Base-by-base conservation (phyloP, 2,888 invertebrate genomes). In the Acanthosepion lycidas region DNA sequence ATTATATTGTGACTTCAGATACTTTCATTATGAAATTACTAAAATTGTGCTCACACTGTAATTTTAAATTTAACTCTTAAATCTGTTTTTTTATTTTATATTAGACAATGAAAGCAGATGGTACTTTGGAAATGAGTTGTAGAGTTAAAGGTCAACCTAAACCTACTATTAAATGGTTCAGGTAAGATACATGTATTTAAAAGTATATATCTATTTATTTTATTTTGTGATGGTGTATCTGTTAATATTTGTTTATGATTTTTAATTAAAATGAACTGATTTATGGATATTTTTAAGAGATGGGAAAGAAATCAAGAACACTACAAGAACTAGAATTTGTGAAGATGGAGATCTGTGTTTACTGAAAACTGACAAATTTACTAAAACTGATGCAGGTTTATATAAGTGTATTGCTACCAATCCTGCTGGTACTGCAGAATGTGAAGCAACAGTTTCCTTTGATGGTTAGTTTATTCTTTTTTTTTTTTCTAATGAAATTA, bases 361-460 rank as follows among this genome's bases (percentile, higher is more conserved):
- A 12, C 96, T 97, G 51, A 96, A 95, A 78, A 96, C 97, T 94
- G 95, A 96, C 55, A 96, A 96, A 94, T 95, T 96, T 94, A 95
- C 96, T 53, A 96, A 96, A 96, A 96, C 96, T 94, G 95, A 96
- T 94, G 96, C 96, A 95, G 99, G 99, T 95, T 99, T 98, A 23
- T 99, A 99, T 98, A 99, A 99, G 98, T 99, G 99, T 98, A 99
- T 99, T 97, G 99, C 99, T 95, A 96, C 95, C 94, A 99, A 99
- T 97, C 98, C 98, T 96, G 98, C 99, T 96, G 99, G 99, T 95
- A 99, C 99, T 98, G 99, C 99, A 64, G 96, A 97, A 94, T 96
- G 96, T 94, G 93, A 95, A 48, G 96, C 96, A 94, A 98, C 98
- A 95, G 98, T 99, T 51, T 98, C 98, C 48, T 98, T 99, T 96